Evolutionary conservation across 1,140 invertebrate species (phyloP).

Genomic region (Drosophila trapezifrons): DNA sequence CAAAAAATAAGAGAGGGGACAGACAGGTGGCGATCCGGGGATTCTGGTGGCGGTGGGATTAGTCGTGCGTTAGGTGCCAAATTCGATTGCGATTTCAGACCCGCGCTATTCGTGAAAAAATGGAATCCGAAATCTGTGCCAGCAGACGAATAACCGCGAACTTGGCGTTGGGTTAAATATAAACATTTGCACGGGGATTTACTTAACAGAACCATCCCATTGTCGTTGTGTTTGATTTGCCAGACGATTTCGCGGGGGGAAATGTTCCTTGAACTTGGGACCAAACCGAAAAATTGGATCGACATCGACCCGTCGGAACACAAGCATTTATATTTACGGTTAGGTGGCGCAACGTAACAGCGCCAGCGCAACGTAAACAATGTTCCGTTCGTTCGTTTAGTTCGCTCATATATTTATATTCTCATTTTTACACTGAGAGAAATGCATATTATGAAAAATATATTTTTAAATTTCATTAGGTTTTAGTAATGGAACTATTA

Average conservation of each 20-base stretch:
- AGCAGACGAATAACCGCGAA: constrained; percentile 21
- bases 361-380: constrained; percentile 50
- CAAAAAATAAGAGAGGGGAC: constrained; percentile 4
- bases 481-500: too few relatives aligned
- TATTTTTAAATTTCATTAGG: too few relatives aligned
- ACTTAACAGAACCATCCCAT: constrained; percentile 38
- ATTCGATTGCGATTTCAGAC: constrained; percentile 22
- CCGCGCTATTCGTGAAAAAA: constrained; percentile 39
- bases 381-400: constrained; percentile 8
- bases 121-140: constrained; percentile 54
- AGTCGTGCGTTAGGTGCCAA: constrained; percentile 68
- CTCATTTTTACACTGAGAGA: constrained; percentile 17
- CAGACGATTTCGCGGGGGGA: constrained; percentile 27
- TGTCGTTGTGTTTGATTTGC: constrained; percentile 39
- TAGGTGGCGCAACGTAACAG: constrained; percentile 34
- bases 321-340: constrained; percentile 18
- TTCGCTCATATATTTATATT: constrained; percentile 19
- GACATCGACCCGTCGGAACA: constrained; percentile 17
- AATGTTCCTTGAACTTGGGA: constrained; percentile 43
- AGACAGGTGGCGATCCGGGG: constrained; percentile 57
- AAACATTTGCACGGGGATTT: constrained; percentile 43
- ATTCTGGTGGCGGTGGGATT: constrained; percentile 57
- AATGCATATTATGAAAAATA: too few relatives aligned
- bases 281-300: constrained; percentile 37
- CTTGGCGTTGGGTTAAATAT: constrained; percentile 12